Percentiles rank a stretch among this genome's conserved stretches.
Evolutionary conservation across 2,797 vertebrate species (phyloP).

Genomic region (Clarias fuscus): DNA sequence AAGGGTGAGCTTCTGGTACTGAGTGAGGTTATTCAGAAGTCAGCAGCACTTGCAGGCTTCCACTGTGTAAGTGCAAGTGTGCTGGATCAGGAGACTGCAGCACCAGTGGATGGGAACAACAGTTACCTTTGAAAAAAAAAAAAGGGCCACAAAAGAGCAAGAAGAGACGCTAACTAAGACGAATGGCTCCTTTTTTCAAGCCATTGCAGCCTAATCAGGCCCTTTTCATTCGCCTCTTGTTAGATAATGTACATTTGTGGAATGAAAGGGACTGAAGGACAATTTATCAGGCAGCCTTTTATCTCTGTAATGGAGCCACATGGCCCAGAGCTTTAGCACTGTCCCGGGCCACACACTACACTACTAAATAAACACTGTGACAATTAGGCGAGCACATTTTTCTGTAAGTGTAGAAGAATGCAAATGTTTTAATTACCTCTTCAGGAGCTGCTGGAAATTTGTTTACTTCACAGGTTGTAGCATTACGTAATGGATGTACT

Average conservation of each 20-base stretch:
- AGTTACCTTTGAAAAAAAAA: constrained; percentile 62
- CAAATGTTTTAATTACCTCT: background rate
- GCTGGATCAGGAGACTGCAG: constrained; percentile 40
- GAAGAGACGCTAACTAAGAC: constrained; percentile 82
- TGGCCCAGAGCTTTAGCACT: constrained; percentile 40
- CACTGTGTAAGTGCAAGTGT: constrained; percentile 47
- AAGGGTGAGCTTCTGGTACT: constrained; percentile 79
- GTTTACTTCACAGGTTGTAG: background rate
- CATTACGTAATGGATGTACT: background rate
- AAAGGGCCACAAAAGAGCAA: constrained; percentile 77
- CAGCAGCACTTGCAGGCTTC: constrained; percentile 68
- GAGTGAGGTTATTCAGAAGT: constrained; percentile 82
- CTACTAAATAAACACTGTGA: constrained; percentile 26
- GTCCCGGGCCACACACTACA: constrained; percentile 44
- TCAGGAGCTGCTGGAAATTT: background rate
- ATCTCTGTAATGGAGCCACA: constrained; percentile 62
- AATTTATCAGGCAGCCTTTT: constrained; percentile 79
- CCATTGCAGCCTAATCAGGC: constrained; percentile 81
- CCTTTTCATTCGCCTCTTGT: constrained; percentile 71
- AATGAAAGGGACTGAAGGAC: constrained; percentile 76
- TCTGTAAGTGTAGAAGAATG: background rate
- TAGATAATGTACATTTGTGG: constrained; percentile 82
- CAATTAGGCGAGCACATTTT: background rate
- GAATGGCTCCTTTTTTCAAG: constrained; percentile 68
- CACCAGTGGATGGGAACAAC: constrained; percentile 47